Base-by-base conservation (phyloP, 2,113 vertebrate genomes). In the Lepus americanus region DNA sequence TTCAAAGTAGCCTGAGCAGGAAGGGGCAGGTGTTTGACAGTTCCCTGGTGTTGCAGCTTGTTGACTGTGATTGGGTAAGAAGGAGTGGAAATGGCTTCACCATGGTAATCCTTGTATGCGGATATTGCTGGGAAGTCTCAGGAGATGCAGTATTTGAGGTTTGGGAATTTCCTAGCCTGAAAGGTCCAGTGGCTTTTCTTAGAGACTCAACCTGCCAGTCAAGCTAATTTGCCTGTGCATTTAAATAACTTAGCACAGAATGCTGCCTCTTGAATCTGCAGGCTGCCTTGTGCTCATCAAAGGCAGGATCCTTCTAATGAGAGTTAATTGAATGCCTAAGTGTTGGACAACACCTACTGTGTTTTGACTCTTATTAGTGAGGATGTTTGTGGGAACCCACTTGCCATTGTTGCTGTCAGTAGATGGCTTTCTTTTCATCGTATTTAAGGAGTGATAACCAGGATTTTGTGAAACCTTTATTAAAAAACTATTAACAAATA, bases 51-150 rank as follows among this genome's bases (percentile, higher is more conserved):
- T 70, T 67, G 31, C 25, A 17, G n/a, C 39, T 29, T 29, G 33
- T 33, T 70, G 88, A 31, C 94, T 78, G 73, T 76, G 49, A 69
- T 72, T 80, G 74, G 80, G 11, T 83, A 10, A n/a, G 87, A 90
- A 25, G 0, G 9, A 81, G 73, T 59, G 64, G 51, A 83, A 90
- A 63, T 14, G 61, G 29, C 72, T 84, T 95, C 82, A 74, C n/a
- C 82, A 9, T 6, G n/a, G 92, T 92, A 81, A 69, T 49, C 11
- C 1, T 89, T 27, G 10, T 31, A 12, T 27, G 3, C 19, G 67
- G 31, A 49, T 20, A 11, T n/a, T 33, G 3, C 5, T 1, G 10
- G 6, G 10, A 61, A 61, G 74, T 61, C 44, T 77, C 12, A 3
- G 86, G 74, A 79, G 64, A 78, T 49, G 72, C 59, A 3, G 11